Conservation (phyloP, 1,140 invertebrate genomes). For the Drosophila navojoa region DNA sequence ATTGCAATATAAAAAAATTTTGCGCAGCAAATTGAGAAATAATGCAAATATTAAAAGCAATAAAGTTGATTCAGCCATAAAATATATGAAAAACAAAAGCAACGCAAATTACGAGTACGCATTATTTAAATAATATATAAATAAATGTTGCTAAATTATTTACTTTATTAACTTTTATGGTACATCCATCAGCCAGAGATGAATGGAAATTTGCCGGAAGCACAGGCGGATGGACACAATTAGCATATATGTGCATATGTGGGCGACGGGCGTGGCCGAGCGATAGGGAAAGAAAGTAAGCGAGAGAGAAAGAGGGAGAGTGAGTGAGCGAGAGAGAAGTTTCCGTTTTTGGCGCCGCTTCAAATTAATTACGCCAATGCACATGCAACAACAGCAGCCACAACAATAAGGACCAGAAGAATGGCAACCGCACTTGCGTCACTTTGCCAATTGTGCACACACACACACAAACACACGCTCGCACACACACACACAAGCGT, state of each 20-base stretch:
- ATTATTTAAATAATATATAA: not conserved
- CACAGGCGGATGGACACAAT: conserved; percentile 69
- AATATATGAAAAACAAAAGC: not conserved
- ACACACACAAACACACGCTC: conserved; percentile 9
- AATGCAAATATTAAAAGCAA: conserved; percentile 74
- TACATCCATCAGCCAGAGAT: conserved; percentile 31
- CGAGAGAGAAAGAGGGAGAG: too few species aligned
- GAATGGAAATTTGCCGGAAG: conserved; percentile 31
- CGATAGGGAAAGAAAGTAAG: not conserved
- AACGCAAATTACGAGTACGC: not conserved
- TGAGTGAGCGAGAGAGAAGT: not conserved
- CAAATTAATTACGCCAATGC: conserved; percentile 80
- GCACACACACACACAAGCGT: conserved; percentile 1
- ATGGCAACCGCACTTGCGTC: conserved; percentile 54
- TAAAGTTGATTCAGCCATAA: conserved; percentile 47
- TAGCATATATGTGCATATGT: conserved; percentile 49
- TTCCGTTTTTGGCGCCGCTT: conserved; percentile 73
- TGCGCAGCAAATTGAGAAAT: conserved; percentile 72
- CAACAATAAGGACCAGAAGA: conserved; percentile 42
- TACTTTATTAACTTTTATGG: conserved; percentile 53
- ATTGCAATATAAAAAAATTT: conserved; percentile 62
- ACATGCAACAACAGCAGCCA: conserved; percentile 59
- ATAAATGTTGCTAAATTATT: conserved; percentile 15
- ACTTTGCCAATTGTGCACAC: conserved; percentile 56
- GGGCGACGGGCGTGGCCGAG: conserved; percentile 10